Base-by-base conservation (phyloP, 1,140 invertebrate species). In the Bicyclus anynana region DNA sequence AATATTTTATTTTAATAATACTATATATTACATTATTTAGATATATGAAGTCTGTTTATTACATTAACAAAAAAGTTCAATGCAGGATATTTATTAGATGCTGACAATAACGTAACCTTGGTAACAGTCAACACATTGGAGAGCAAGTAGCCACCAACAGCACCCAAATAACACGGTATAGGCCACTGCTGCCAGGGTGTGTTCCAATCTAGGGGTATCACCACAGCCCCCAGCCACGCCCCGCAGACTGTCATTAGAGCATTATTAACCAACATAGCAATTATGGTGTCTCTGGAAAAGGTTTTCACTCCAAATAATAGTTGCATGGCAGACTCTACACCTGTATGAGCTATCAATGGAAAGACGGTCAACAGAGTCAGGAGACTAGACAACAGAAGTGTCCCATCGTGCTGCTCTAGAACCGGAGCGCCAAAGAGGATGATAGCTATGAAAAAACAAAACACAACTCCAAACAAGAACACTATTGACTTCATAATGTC, bases 131-230 rank as follows among this genome's bases (percentile, higher is more conserved):
- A 56, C 47, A 92, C 89, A 87, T 92, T 90, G 7, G 90, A 90
- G 2, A 90, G 35, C 13, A 91, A 80, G 62, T 91, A 93, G 3
- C 94, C 94, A 53, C 91, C 59, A 5, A 95, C 70, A n/a, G 94
- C 92, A 47, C 94, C 94, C 6, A 93, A 84, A 53, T 91, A 90
- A 72, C 93, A 95, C 4, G 95, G 94, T 67, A 95, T 92, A 0
- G 95, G 95, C 95, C 95, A 96, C 50, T 81, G 85, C 87, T 95
- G 96, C 96, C 96, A 98, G 0, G 95, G 93, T 57, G 93, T 91
- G 80, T 98, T 95, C 97, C 97, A 98, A 80, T 98, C 97, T 9
- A 98, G 84, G 18, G 97, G 97, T 59, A 98, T 96, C 0, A 96
- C 93, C 61, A 95, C 91, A 18, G 96, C 95, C 13, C 96, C 96